Conservation (phyloP, 2,113 vertebrate genomes). For the Osmerus eperlanus region DNA sequence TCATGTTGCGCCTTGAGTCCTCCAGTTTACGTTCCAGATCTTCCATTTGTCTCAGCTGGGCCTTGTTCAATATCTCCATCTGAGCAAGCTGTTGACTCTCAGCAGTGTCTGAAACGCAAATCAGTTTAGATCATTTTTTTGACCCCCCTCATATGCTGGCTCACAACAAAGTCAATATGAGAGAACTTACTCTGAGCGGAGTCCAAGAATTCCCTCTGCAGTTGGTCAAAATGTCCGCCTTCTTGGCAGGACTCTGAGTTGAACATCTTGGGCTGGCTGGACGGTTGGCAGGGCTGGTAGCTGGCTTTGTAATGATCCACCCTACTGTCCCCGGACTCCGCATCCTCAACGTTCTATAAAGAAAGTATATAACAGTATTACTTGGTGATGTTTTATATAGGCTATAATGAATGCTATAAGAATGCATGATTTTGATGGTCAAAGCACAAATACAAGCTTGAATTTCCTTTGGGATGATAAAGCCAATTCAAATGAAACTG, state of each 20-base stretch:
- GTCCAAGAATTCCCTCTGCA: slow-evolving; percentile 85
- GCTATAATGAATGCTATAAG: no score
- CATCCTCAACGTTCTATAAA: slow-evolving; percentile 58
- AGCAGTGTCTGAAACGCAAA: slow-evolving; percentile 72
- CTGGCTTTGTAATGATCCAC: slow-evolving; percentile 75
- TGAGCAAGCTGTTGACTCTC: slow-evolving; percentile 86
- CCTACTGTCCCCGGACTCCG: slow-evolving; percentile 52
- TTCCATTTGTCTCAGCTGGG: slow-evolving; percentile 85
- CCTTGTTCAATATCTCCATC: slow-evolving; percentile 88
- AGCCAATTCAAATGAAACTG: not conserved
- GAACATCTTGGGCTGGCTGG: slow-evolving; percentile 64
- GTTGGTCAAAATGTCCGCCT: slow-evolving; percentile 75
- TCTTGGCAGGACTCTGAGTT: slow-evolving; percentile 56
- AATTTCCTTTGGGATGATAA: not conserved
- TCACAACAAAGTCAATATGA: not conserved
- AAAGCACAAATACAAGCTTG: no score
- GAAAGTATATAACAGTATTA: slow-evolving; percentile 12
- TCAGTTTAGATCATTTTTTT: not conserved
- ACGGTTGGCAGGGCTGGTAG: slow-evolving; percentile 82
- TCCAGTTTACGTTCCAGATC: slow-evolving; percentile 85
- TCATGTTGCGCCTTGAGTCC: slow-evolving; percentile 83
- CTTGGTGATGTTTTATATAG: not conserved
- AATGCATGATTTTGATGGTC: no score
- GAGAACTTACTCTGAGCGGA: slow-evolving; percentile 78
- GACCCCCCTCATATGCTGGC: no score